Conservation (phyloP, 2,113 vertebrate genomes). For the Propithecus coquereli region DNA sequence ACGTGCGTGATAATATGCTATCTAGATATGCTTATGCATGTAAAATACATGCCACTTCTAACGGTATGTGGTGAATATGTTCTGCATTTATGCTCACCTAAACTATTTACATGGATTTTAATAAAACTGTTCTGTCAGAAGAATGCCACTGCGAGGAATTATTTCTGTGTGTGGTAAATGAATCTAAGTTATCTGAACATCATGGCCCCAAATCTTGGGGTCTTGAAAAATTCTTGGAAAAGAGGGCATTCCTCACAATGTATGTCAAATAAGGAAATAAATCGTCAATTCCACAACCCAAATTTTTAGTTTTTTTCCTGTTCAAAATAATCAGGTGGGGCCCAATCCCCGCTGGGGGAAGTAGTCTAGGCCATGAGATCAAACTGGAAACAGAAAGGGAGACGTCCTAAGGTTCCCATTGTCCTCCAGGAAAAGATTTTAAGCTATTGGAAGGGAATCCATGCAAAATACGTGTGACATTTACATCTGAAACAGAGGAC, state of each 20-base stretch:
- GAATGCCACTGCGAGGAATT: rapidly evolving
- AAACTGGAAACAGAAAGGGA: neutral
- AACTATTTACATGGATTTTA: rapidly evolving
- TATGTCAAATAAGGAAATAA: neutral
- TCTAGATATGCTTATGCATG: rapidly evolving
- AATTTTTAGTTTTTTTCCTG: neutral
- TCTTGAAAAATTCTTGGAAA: neutral
- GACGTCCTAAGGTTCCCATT: neutral
- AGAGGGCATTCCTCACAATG: rapidly evolving
- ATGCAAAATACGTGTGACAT: neutral
- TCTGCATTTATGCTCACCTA: too few species aligned
- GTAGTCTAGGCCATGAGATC: too few species aligned
- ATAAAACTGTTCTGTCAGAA: rapidly evolving
- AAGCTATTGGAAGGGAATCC: neutral
- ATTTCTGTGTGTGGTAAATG: rapidly evolving
- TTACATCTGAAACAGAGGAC: neutral
- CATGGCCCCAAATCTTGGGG: neutral
- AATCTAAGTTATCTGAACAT: neutral
- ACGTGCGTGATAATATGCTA: rapidly evolving
- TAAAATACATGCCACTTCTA: rapidly evolving
- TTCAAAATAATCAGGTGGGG: neutral
- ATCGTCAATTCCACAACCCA: neutral
- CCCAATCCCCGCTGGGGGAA: too few species aligned
- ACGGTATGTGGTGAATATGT: rapidly evolving
- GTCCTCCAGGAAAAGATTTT: neutral